These are phyloP conservation scores for Kuschelorhynchus macadamiae DNA, from an alignment of 2,888 invertebrate species.

Conservation along the genomic window DNA sequence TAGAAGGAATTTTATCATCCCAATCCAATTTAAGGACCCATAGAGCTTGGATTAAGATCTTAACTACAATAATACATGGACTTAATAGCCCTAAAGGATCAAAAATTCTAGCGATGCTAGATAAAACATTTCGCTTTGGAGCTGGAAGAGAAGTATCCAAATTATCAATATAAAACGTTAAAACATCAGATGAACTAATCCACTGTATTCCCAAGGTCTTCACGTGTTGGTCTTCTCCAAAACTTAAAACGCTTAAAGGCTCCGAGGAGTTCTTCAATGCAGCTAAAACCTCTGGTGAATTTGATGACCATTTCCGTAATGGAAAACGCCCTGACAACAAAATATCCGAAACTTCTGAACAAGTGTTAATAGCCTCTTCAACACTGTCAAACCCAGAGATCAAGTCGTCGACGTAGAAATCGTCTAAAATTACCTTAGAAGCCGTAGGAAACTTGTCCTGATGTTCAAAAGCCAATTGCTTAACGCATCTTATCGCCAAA, in stretches of 20 bases:
- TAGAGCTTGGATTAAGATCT: no score
- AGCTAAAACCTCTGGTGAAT: neutral
- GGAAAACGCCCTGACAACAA: conserved; percentile 6
- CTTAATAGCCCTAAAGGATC: conserved; percentile 9
- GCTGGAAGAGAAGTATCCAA: conserved; percentile 6
- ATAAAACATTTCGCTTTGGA: conserved; percentile 1
- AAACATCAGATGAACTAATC: conserved; percentile 2
- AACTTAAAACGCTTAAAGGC: neutral
- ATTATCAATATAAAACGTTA: conserved; percentile 2
- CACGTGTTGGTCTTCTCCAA: conserved; percentile 13
- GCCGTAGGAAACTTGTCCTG: neutral
- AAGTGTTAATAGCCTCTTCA: neutral
- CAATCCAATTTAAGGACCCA: no score
- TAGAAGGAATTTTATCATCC: no score
- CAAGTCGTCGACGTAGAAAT: conserved; percentile 3
- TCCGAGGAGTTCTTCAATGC: neutral
- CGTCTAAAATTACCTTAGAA: neutral
- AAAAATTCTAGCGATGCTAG: no score
- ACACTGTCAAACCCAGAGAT: neutral
- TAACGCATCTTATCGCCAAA: neutral
- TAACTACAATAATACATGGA: neutral
- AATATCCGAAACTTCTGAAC: neutral
- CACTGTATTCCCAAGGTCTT: conserved; percentile 13
- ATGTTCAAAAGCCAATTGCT: conserved; percentile 2
- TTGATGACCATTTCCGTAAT: neutral